Percentiles rank a stretch among this genome's conserved stretches.
Conservation (phyloP, 2,113 vertebrate species). For the Dipodomys ordii region DNA sequence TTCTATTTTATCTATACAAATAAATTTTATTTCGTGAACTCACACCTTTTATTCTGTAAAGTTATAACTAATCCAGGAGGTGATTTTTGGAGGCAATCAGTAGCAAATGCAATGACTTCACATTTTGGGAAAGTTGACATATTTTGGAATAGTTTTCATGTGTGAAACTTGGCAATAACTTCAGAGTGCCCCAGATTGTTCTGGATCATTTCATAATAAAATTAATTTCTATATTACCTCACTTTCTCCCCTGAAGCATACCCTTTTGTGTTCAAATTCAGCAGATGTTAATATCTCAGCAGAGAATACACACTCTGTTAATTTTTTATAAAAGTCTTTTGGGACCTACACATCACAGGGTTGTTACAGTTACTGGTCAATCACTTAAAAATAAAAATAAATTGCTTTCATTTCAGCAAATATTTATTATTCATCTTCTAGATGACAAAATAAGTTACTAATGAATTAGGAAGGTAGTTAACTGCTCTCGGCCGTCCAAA, state of each 20-base stretch:
- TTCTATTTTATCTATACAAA: conserved; percentile 47
- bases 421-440: background rate
- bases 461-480: background rate
- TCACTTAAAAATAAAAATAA: background rate
- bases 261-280: conserved; percentile 48
- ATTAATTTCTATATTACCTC: conserved; percentile 71
- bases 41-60: conserved; percentile 18
- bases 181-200: conserved; percentile 64
- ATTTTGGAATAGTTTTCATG: conserved; percentile 62
- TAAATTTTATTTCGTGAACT: conserved; percentile 58
- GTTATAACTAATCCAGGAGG: conserved; percentile 11
- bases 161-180: conserved; percentile 64
- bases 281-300: conserved; percentile 55
- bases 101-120: conserved; percentile 65
- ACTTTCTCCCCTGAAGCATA: conserved; percentile 53
- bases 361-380: conserved; percentile 37
- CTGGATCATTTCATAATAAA: conserved; percentile 64
- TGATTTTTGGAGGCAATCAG: conserved; percentile 54
- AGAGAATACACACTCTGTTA: conserved; percentile 55
- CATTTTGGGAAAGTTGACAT: conserved; percentile 63
- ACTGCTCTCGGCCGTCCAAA: conserved; percentile 6
- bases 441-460: background rate
- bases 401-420: conserved; percentile 30
- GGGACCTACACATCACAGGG: conserved; percentile 53
- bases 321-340: conserved; percentile 61